A percentile compares a stretch with the other conserved stretches of the same genome.
Conservation (phyloP, 1,140 invertebrate genomes). For the Bombus turneri region DNA sequence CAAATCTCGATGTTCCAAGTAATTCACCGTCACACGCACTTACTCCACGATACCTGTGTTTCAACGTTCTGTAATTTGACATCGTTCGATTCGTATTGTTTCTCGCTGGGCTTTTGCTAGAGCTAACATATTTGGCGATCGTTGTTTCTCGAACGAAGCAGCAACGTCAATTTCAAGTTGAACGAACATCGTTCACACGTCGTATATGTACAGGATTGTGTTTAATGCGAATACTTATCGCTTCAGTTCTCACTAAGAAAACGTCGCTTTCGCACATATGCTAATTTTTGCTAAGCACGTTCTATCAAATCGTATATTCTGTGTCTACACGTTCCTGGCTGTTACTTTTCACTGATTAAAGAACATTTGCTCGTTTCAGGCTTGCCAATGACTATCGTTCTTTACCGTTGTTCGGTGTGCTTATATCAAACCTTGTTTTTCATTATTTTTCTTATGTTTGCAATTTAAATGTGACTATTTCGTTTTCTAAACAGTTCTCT, state of each 20-base stretch:
- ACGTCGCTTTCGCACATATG: conserved; percentile 60
- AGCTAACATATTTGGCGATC: conserved; percentile 56
- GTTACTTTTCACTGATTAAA: conserved; percentile 63
- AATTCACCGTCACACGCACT: conserved; percentile 55
- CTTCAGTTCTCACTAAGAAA: conserved; percentile 43
- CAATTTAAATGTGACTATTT: not conserved
- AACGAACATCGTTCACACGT: conserved; percentile 15
- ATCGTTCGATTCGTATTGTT: conserved; percentile 52
- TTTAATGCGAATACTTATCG: conserved; percentile 26
- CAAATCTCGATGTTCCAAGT: conserved; percentile 21
- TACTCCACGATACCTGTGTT: conserved; percentile 58
- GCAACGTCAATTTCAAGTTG: conserved; percentile 36
- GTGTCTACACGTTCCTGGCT: conserved; percentile 68
- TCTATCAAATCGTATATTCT: conserved; percentile 50
- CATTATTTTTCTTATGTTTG: conserved; percentile 17
- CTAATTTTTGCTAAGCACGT: conserved; percentile 61
- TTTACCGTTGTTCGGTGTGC: conserved; percentile 63
- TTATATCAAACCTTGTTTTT: conserved; percentile 51
- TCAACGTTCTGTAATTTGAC: conserved; percentile 32
- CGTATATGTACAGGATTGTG: conserved; percentile 40
- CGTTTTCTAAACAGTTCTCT: not conserved
- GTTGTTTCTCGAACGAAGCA: conserved; percentile 39
- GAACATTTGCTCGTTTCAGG: conserved; percentile 58
- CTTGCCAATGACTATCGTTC: conserved; percentile 61
- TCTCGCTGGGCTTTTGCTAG: conserved; percentile 67